phyloP scores from a whole-genome alignment of 2,797 vertebrate species.

The Tamandua tetradactyla region DNA sequence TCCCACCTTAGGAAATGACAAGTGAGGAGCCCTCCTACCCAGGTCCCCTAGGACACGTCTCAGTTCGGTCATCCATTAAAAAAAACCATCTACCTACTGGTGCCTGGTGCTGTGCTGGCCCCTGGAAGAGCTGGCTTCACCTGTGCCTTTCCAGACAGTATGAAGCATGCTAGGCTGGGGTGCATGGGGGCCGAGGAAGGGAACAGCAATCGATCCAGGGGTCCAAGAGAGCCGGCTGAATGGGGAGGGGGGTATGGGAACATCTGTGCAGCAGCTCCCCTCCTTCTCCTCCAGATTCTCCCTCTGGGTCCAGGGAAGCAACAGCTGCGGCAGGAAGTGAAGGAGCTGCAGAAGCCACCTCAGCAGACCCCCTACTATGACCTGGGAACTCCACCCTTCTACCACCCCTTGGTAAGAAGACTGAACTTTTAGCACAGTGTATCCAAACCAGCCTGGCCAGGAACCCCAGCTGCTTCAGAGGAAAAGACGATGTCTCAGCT shows the following conservation, averaged over 20 bases:
- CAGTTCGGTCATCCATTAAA: not conserved
- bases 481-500: not conserved
- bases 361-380: constrained; percentile 93
- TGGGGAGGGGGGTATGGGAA: accelerated
- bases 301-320: constrained; percentile 88
- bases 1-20: not conserved
- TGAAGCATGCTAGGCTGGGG: not conserved
- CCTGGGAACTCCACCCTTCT: constrained; percentile 90
- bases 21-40: not conserved
- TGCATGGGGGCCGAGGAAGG: not conserved
- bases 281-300: constrained; percentile 88
- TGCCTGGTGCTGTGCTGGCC: not conserved
- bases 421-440: not conserved
- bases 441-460: not conserved
- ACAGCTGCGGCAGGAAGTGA: constrained; percentile 83
- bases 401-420: constrained; percentile 91
- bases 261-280: not conserved
- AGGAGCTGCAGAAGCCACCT: constrained; percentile 90
- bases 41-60: not conserved
- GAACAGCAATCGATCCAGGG: not conserved
- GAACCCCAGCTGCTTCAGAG: not conserved
- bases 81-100: not conserved
- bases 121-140: not conserved
- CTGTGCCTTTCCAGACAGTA: not conserved
- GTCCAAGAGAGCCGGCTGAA: not conserved